phyloP scores from a whole-genome alignment of 2,113 vertebrate species.

The Nothoprocta pentlandii region DNA sequence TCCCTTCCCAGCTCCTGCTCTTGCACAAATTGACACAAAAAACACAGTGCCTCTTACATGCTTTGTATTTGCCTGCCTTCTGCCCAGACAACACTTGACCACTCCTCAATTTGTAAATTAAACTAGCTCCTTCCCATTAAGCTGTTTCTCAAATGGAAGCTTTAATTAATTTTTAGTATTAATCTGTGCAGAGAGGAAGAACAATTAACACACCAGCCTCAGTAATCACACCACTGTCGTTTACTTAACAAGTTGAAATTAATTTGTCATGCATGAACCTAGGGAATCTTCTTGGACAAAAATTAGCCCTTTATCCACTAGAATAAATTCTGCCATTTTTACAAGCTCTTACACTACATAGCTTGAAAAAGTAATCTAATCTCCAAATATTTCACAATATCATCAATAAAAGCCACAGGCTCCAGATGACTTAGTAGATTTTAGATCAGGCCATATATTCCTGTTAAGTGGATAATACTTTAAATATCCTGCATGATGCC shows the following conservation, averaged over 20 bases:
- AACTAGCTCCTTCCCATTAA: not conserved
- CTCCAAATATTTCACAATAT: not conserved
- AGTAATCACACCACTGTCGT: not conserved
- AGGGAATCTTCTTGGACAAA: not conserved
- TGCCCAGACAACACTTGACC: not conserved
- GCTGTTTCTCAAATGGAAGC: not conserved
- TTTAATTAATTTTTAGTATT: not conserved
- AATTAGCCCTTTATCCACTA: not conserved
- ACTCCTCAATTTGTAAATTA: not conserved
- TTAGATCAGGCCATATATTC: not conserved
- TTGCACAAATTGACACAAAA: not conserved
- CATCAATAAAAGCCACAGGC: not conserved
- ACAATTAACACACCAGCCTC: not conserved
- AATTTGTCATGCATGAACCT: not conserved
- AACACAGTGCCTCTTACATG: not conserved
- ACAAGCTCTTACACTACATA: not conserved
- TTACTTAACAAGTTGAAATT: not conserved
- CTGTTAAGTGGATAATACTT: not conserved
- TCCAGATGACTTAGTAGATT: not conserved
- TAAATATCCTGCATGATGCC: not conserved
- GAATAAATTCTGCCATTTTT: not conserved
- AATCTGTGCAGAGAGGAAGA: not conserved
- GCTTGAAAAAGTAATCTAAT: not conserved
- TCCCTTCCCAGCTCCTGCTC: not conserved
- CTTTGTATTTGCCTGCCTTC: not conserved